phyloP scores from a whole-genome alignment of 1,140 invertebrate species.

The Caerostris extrusa region DNA sequence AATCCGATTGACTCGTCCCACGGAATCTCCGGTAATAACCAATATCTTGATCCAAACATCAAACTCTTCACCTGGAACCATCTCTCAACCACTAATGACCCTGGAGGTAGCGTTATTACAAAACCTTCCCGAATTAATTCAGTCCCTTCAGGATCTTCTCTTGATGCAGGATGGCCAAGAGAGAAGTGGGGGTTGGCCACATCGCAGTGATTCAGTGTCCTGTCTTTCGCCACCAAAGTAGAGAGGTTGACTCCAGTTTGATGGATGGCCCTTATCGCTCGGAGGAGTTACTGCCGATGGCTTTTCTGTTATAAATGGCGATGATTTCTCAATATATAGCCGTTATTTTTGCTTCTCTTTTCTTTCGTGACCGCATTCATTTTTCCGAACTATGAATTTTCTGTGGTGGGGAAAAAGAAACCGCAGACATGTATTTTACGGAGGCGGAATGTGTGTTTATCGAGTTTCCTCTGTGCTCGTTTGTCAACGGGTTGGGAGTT shows the following conservation, averaged over 20 bases:
- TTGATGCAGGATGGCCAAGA: background rate
- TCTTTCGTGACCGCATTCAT: constrained; percentile 39
- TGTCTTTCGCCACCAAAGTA: constrained; percentile 11
- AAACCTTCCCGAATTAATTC: constrained; percentile 22
- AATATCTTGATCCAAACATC: background rate
- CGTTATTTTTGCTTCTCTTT: constrained; percentile 15
- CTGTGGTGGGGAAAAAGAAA: background rate
- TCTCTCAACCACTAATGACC: constrained; percentile 14
- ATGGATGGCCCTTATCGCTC: constrained; percentile 51
- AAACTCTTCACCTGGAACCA: background rate
- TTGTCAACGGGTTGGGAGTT: background rate
- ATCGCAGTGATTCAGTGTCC: background rate
- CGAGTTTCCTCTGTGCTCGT: background rate
- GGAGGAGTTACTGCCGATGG: constrained; percentile 48
- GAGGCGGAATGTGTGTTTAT: background rate
- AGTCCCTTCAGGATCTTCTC: background rate
- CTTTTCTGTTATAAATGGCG: constrained; percentile 52
- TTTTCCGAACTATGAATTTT: constrained; percentile 14
- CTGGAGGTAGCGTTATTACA: background rate
- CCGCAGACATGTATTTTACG: background rate
- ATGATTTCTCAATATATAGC: constrained; percentile 64
- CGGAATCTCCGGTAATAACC: background rate
- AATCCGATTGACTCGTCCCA: background rate
- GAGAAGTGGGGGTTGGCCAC: background rate
- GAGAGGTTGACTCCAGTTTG: constrained; percentile 10